Evolutionary conservation across 2,797 vertebrate species (phyloP).

Genomic region (Chelonia mydas): DNA sequence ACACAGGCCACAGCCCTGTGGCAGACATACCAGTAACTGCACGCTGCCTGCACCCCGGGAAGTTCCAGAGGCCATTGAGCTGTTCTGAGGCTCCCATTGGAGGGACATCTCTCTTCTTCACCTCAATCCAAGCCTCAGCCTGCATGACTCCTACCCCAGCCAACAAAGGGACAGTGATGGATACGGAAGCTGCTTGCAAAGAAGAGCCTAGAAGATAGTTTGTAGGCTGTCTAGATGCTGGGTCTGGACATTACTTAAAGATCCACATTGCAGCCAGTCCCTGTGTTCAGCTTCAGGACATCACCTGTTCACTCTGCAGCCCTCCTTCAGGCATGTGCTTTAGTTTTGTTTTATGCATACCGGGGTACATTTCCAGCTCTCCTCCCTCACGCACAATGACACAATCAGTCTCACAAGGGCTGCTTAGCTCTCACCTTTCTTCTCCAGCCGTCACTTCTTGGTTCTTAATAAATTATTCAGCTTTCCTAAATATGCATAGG

Average conservation of each 20-base stretch:
- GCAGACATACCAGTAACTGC: neutral
- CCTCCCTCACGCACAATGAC: slow-evolving; percentile 23
- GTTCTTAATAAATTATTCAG: slow-evolving; percentile 74
- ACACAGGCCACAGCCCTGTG: neutral
- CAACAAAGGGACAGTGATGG: neutral
- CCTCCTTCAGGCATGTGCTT: neutral
- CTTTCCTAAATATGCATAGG: slow-evolving; percentile 76
- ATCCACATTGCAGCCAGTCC: neutral
- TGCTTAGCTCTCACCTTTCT: slow-evolving; percentile 43
- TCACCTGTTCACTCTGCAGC: slow-evolving; percentile 16
- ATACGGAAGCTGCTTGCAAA: neutral
- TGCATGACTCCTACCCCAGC: neutral
- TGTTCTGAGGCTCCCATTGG: rapidly evolving
- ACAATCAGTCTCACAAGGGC: slow-evolving; percentile 41
- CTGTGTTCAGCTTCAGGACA: neutral
- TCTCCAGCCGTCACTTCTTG: slow-evolving; percentile 48
- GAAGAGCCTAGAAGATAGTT: neutral
- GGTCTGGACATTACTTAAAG: neutral
- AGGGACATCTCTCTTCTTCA: rapidly evolving
- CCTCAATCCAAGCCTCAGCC: neutral
- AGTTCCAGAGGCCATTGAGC: too few species aligned
- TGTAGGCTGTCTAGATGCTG: neutral
- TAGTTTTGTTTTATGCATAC: slow-evolving; percentile 4
- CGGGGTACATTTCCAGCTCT: slow-evolving; percentile 51
- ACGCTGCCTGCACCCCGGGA: too few species aligned